A percentile compares a stretch with the other conserved stretches of the same genome.
Conservation (phyloP, 2,113 vertebrate genomes). For the Larimichthys polyactis region DNA sequence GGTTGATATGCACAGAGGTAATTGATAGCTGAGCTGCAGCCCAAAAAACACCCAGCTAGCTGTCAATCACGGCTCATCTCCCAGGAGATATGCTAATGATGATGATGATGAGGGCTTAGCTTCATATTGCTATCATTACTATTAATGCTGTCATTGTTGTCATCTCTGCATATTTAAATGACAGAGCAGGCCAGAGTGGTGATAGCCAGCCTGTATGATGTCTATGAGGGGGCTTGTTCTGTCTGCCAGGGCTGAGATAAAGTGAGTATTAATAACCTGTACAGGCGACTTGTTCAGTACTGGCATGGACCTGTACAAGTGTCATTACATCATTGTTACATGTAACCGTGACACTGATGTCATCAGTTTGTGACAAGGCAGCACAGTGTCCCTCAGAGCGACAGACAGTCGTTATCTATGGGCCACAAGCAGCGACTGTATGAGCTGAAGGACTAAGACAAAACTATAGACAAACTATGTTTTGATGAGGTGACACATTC, state of each 20-base stretch:
- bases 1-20: slow-evolving; percentile 82
- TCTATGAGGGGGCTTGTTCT: slow-evolving; percentile 36
- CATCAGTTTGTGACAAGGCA: slow-evolving; percentile 47
- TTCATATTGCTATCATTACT: slow-evolving; percentile 83
- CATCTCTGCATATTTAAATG: slow-evolving; percentile 80
- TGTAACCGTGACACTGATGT: slow-evolving; percentile 52
- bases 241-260: slow-evolving; percentile 42
- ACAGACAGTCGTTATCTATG: slow-evolving; percentile 16
- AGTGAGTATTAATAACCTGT: slow-evolving; percentile 58
- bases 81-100: slow-evolving; percentile 82
- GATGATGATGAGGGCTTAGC: slow-evolving; percentile 79
- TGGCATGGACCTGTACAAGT: slow-evolving; percentile 35
- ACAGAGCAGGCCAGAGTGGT: slow-evolving; percentile 59
- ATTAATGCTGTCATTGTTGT: slow-evolving; percentile 83
- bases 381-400: slow-evolving; percentile 2
- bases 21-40: slow-evolving; percentile 82
- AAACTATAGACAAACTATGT: not conserved
- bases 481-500: not conserved
- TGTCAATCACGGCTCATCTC: slow-evolving; percentile 79
- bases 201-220: slow-evolving; percentile 62
- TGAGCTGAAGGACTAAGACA: not conserved
- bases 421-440: slow-evolving; percentile 2
- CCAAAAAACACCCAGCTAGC: slow-evolving; percentile 77
- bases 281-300: slow-evolving; percentile 35
- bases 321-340: slow-evolving; percentile 65